These are phyloP conservation scores for Himalopsyche anomala DNA, from an alignment of 2,888 invertebrate genomes.

Conservation along the genomic window DNA sequence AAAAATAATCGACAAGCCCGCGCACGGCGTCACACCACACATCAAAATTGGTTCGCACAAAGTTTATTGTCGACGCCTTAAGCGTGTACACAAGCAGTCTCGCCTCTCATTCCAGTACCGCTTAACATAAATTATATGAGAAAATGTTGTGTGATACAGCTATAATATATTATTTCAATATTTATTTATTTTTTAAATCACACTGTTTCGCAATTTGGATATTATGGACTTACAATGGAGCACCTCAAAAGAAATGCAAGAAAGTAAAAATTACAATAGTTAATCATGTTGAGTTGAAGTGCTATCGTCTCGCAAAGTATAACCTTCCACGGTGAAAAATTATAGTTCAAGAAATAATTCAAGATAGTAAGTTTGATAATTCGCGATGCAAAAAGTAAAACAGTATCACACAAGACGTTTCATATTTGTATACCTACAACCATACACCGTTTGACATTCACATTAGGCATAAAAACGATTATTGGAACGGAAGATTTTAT, in stretches of 20 bases:
- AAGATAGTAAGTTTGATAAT: too few relatives aligned
- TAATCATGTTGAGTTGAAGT: too few relatives aligned
- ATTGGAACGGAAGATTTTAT: constrained; percentile 10
- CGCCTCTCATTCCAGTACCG: constrained; percentile 7
- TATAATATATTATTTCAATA: not conserved
- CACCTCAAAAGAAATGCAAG: too few relatives aligned
- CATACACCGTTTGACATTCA: constrained; percentile 38
- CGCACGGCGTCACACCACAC: not conserved
- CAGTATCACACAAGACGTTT: not conserved
- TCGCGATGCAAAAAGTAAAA: not conserved
- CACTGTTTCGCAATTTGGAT: too few relatives aligned
- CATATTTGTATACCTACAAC: not conserved
- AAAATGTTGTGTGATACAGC: not conserved
- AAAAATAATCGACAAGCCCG: constrained; percentile 73
- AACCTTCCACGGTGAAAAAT: too few relatives aligned
- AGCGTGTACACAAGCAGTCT: not conserved
- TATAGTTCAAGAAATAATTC: too few relatives aligned
- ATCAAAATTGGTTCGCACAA: not conserved
- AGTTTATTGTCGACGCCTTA: not conserved
- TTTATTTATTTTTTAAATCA: too few relatives aligned
- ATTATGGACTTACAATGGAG: too few relatives aligned
- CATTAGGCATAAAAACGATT: not conserved
- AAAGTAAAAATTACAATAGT: too few relatives aligned
- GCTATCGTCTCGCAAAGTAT: too few relatives aligned
- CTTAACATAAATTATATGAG: not conserved